Percentiles rank a stretch among this genome's conserved stretches.
These are phyloP conservation scores for Todiramphus saurophagus DNA, from an alignment of 2,113 vertebrate genomes.

Conservation along the genomic window DNA sequence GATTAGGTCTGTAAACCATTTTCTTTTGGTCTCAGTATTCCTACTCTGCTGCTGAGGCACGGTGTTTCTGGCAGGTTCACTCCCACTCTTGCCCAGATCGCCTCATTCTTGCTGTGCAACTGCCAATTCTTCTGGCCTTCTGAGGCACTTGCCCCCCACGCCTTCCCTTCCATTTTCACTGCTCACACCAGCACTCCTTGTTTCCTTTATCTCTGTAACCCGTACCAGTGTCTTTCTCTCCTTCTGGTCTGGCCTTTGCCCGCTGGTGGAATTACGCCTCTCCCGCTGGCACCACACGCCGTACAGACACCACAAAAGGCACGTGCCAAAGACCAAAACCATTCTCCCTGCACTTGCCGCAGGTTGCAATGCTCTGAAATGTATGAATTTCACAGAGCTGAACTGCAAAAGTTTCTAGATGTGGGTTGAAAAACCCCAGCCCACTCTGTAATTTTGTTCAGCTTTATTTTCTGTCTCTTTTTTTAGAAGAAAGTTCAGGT, in stretches of 20 bases:
- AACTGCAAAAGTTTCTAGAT: not conserved
- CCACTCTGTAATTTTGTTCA: not conserved
- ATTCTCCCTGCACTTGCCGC: not conserved
- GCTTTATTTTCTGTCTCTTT: not conserved
- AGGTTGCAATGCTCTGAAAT: not conserved
- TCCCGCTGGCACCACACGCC: fast-evolving
- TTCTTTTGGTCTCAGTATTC: not conserved
- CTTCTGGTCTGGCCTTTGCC: not conserved
- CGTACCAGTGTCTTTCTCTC: not conserved
- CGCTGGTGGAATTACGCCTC: not conserved
- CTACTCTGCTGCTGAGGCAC: not conserved
- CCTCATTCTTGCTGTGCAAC: not conserved
- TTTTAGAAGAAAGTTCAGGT: not conserved
- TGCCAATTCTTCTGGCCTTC: not conserved
- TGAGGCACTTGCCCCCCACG: fast-evolving
- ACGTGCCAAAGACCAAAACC: fast-evolving
- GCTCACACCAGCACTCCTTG: not conserved
- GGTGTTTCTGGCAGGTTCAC: not conserved
- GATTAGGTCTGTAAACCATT: not conserved
- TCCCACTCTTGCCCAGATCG: not conserved
- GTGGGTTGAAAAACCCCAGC: not conserved
- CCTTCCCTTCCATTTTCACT: not conserved
- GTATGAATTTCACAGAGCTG: not conserved
- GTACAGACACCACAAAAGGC: not conserved
- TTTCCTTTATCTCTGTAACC: not conserved